Percentiles rank a stretch among this genome's conserved stretches.
Conservation (phyloP, 2,888 invertebrate genomes). For the Apeira syringaria region DNA sequence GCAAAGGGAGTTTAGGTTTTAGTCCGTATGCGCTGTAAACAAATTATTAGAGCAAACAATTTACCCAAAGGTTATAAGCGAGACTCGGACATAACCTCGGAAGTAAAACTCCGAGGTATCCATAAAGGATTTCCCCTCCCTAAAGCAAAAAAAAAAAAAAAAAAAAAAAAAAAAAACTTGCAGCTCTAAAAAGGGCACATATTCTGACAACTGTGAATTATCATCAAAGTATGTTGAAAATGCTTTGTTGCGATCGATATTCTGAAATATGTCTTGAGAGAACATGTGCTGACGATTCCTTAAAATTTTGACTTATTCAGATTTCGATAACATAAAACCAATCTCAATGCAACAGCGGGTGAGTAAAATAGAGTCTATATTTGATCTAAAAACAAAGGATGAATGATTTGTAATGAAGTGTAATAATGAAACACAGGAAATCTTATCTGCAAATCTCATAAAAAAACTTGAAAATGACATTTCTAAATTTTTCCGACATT, state of each 20-base stretch:
- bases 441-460: constrained; percentile 3
- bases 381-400: constrained; percentile 16
- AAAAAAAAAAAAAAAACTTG: no score
- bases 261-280: constrained; percentile 29
- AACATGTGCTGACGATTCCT: constrained; percentile 26
- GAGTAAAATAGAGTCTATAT: constrained; percentile 5
- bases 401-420: constrained; percentile 11
- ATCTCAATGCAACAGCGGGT: constrained; percentile 11
- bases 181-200: constrained; percentile 29
- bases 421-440: constrained; percentile 4
- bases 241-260: constrained; percentile 33
- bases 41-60: no score
- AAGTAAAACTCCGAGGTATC: no score
- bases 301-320: constrained; percentile 24
- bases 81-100: no score
- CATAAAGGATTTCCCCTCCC: no score
- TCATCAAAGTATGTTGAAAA: constrained; percentile 29
- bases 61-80: no score
- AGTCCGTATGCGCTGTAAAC: no score
- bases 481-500: constrained; percentile 10
- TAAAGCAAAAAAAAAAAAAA: no score
- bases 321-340: constrained; percentile 7
- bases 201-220: constrained; percentile 28
- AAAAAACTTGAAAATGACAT: constrained; percentile 13
- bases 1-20: no score